A percentile compares a stretch with the other conserved stretches of the same genome.
Evolutionary conservation across 2,113 vertebrate species (phyloP).

Genomic region (Petromus typicus): DNA sequence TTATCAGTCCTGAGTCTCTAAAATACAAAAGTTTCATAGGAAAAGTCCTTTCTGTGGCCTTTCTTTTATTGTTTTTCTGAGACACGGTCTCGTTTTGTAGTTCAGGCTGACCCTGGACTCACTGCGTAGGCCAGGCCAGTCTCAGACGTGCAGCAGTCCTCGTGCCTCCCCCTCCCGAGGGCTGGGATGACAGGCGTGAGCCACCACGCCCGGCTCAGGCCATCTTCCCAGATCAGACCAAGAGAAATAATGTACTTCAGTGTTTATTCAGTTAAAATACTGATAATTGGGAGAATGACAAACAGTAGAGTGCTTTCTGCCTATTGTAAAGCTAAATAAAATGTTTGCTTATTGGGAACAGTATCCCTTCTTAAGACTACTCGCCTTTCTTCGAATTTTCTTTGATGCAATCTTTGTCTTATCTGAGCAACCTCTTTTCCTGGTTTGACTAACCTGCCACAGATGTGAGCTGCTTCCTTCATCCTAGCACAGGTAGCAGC

Average conservation of each 20-base stretch:
- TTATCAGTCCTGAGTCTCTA: background rate
- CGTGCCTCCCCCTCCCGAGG: too few relatives aligned
- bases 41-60: conserved; percentile 23
- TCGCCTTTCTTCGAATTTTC: conserved; percentile 59
- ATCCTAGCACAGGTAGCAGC: background rate
- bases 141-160: too few relatives aligned
- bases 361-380: conserved; percentile 37
- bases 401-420: conserved; percentile 61
- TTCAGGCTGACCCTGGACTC: too few relatives aligned
- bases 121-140: too few relatives aligned
- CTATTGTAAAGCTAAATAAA: conserved; percentile 71
- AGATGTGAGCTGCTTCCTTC: background rate
- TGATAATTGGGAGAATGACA: conserved; percentile 48
- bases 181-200: too few relatives aligned
- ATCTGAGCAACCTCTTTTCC: conserved; percentile 73
- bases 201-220: too few relatives aligned
- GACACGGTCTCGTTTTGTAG: too few relatives aligned
- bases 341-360: conserved; percentile 66
- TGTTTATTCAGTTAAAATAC: conserved; percentile 67
- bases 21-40: conserved; percentile 34
- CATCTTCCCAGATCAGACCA: background rate
- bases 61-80: background rate
- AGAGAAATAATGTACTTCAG: conserved; percentile 57
- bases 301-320: conserved; percentile 41
- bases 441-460: conserved; percentile 30